These are phyloP conservation scores for Callithrix jacchus DNA, from an alignment of 2,113 vertebrate genomes.

Conservation along the genomic window DNA sequence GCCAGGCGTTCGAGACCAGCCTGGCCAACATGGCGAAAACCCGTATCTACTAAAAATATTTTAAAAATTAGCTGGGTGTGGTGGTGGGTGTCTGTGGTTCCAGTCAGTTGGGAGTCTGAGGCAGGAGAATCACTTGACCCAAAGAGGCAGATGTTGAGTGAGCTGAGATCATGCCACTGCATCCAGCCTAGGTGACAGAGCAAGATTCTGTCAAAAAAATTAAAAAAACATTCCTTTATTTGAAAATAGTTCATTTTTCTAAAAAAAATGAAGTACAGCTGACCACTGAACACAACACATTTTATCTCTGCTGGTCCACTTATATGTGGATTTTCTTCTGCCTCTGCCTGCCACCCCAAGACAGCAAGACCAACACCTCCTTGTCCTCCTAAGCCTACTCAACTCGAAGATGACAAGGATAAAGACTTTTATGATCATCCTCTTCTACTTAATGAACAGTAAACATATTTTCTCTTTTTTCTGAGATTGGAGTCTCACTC, in stretches of 20 bases:
- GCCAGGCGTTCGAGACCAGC: too few species aligned
- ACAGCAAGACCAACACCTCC: neutral
- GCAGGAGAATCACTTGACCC: too few species aligned
- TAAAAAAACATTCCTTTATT: neutral
- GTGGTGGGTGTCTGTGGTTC: too few species aligned
- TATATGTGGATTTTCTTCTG: neutral
- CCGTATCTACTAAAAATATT: too few species aligned
- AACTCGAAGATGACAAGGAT: neutral
- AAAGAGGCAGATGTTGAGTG: too few species aligned
- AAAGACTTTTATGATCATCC: neutral
- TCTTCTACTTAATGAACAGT: neutral
- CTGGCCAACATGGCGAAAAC: too few species aligned
- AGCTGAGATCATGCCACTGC: too few species aligned
- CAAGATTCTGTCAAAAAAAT: too few species aligned
- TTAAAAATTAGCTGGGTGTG: too few species aligned
- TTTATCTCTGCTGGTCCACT: neutral
- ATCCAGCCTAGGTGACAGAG: too few species aligned
- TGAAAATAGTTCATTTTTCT: constrained; percentile 12
- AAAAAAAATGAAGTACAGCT: constrained; percentile 32
- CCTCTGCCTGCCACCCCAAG: neutral
- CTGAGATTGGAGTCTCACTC: too few species aligned
- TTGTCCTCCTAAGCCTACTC: neutral
- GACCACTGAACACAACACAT: neutral
- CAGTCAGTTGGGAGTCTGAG: too few species aligned
- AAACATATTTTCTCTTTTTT: neutral